These are phyloP conservation scores for Achatina immaculata DNA, from an alignment of 1,140 invertebrate genomes.

Conservation along the genomic window DNA sequence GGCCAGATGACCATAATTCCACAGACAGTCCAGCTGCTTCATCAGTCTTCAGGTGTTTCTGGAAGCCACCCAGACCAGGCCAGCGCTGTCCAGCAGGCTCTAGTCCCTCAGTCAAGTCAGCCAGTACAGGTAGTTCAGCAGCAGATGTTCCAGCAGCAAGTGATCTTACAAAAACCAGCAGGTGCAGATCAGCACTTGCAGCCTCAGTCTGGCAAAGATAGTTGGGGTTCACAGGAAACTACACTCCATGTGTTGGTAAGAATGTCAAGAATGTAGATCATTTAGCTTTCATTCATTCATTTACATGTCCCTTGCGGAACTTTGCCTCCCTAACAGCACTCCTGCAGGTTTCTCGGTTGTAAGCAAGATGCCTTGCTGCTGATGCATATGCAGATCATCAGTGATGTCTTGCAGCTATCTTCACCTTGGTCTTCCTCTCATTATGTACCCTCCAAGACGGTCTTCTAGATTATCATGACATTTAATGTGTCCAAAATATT, in stretches of 20 bases:
- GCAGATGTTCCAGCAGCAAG: slow-evolving; percentile 32
- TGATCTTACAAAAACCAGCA: slow-evolving; percentile 24
- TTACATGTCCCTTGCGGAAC: no score
- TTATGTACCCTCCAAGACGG: no score
- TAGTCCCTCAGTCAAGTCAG: slow-evolving; percentile 1
- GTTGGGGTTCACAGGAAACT: not conserved
- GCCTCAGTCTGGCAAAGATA: slow-evolving; percentile 10
- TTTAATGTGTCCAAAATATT: no score
- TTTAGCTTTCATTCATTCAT: not conserved
- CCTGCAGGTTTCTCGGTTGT: no score
- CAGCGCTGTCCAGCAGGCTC: slow-evolving; percentile 19
- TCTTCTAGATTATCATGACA: no score
- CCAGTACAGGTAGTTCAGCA: slow-evolving; percentile 23
- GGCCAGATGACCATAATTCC: slow-evolving; percentile 24
- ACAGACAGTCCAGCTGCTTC: slow-evolving; percentile 20
- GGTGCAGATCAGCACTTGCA: slow-evolving; percentile 26
- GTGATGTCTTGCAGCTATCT: no score
- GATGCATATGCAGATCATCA: no score
- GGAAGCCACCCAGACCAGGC: slow-evolving; percentile 13
- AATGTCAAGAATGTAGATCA: not conserved
- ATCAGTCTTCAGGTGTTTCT: slow-evolving; percentile 6
- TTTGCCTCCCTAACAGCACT: no score
- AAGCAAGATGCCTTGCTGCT: no score
- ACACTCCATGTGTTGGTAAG: slow-evolving; percentile 30
- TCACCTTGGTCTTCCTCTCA: no score